A percentile compares a stretch with the other conserved stretches of the same genome.
phyloP scores from a whole-genome alignment of 2,797 vertebrate species.

The Epinephelus malabaricus region DNA sequence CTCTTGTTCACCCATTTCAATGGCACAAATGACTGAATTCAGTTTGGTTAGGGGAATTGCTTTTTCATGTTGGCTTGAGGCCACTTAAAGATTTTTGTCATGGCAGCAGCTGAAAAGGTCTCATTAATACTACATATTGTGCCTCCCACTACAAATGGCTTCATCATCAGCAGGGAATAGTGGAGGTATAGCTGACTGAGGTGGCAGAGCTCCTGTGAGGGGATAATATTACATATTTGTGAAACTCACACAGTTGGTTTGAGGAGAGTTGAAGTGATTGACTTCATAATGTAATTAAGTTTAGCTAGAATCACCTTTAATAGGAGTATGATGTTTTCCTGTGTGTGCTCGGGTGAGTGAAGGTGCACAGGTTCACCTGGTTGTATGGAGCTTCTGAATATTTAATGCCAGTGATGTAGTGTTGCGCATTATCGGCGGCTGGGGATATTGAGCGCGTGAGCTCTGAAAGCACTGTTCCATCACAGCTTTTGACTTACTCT shows the following conservation, averaged over 20 bases:
- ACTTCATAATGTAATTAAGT: slow-evolving; percentile 1
- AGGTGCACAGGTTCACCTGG: slow-evolving; percentile 78
- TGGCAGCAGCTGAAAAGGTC: slow-evolving; percentile 44
- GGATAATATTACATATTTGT: background rate
- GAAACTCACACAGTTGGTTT: slow-evolving; percentile 2
- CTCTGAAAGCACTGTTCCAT: slow-evolving; percentile 75
- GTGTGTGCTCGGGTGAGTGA: slow-evolving; percentile 6
- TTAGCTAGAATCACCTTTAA: slow-evolving; percentile 12
- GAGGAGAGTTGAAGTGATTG: background rate
- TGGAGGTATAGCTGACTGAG: background rate
- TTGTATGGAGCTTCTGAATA: slow-evolving; percentile 75
- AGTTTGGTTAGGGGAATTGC: slow-evolving; percentile 44
- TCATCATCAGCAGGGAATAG: slow-evolving; percentile 28
- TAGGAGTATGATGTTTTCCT: background rate
- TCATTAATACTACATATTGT: slow-evolving; percentile 48
- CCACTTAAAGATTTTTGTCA: slow-evolving; percentile 36
- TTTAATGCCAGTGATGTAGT: slow-evolving; percentile 82
- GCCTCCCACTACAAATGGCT: slow-evolving; percentile 28
- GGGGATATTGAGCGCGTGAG: slow-evolving; percentile 73
- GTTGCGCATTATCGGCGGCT: slow-evolving; percentile 74
- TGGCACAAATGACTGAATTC: slow-evolving; percentile 43
- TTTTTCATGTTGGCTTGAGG: slow-evolving; percentile 45
- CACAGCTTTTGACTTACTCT: slow-evolving; percentile 64
- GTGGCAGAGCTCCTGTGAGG: slow-evolving; percentile 1
- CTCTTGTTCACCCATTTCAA: slow-evolving; percentile 28